Evolutionary conservation across 2,888 invertebrate species (phyloP).

Genomic region (Metellina segmentata): DNA sequence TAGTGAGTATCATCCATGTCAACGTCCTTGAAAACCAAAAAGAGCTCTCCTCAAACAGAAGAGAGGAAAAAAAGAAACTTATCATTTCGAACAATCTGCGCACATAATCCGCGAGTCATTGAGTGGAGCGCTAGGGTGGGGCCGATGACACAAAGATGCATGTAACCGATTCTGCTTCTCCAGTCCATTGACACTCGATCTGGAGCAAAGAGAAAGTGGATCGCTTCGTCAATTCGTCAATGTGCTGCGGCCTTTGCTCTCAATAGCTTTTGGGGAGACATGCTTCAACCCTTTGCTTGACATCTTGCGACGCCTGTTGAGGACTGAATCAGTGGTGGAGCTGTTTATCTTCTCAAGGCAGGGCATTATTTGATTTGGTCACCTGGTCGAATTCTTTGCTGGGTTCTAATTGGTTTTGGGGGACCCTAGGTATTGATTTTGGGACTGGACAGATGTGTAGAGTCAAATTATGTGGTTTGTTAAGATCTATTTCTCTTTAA

Average conservation of each 20-base stretch:
- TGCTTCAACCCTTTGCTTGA: too few species aligned
- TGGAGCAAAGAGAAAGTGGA: constrained; percentile 75
- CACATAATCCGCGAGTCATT: constrained; percentile 69
- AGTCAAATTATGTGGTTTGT: background rate
- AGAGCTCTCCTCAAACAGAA: constrained; percentile 28
- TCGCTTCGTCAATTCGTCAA: constrained; percentile 58
- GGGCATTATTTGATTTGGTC: too few species aligned
- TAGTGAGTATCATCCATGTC: constrained; percentile 72
- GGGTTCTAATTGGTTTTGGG: too few species aligned
- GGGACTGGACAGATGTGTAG: background rate
- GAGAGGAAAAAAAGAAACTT: constrained; percentile 8
- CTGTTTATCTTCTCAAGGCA: too few species aligned
- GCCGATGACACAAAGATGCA: constrained; percentile 73
- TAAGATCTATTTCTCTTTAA: background rate
- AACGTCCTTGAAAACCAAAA: constrained; percentile 76
- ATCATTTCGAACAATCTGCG: constrained; percentile 55
- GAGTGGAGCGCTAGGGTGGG: constrained; percentile 67
- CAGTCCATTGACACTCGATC: constrained; percentile 73
- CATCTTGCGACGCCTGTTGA: too few species aligned
- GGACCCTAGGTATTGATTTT: background rate
- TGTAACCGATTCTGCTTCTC: constrained; percentile 58
- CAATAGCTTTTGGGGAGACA: too few species aligned
- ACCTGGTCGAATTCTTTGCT: too few species aligned
- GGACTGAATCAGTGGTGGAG: too few species aligned
- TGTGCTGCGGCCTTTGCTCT: background rate